phyloP scores from a whole-genome alignment of 2,113 vertebrate species.

The Phalacrocorax aristotelis region DNA sequence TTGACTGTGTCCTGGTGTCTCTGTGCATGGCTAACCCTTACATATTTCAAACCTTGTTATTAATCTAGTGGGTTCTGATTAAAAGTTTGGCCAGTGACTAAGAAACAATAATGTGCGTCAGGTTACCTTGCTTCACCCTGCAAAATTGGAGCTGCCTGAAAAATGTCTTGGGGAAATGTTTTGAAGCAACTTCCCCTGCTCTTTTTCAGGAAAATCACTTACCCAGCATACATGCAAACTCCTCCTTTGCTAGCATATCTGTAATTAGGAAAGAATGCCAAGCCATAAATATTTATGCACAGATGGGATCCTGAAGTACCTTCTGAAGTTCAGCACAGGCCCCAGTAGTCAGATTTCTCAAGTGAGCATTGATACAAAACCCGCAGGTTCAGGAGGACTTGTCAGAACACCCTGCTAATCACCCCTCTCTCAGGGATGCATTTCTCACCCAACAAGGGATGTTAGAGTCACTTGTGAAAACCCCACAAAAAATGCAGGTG shows the following conservation, averaged over 20 bases:
- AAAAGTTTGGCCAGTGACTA: not conserved
- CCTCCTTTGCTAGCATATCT: not conserved
- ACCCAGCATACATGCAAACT: not conserved
- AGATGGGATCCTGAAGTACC: not conserved
- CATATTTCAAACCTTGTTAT: not conserved
- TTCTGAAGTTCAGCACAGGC: not conserved
- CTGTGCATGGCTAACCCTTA: not conserved
- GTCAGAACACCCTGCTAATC: slow-evolving; percentile 28
- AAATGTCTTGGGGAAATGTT: not conserved
- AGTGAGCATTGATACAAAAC: not conserved
- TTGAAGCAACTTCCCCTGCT: not conserved
- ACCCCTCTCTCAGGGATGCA: not conserved
- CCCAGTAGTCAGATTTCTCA: not conserved
- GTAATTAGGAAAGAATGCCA: slow-evolving; percentile 16
- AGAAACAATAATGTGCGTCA: not conserved
- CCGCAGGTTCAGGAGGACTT: not conserved
- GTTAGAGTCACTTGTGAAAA: not conserved
- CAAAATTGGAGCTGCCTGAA: not conserved
- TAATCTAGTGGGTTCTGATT: not conserved
- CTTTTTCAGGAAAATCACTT: slow-evolving; percentile 3
- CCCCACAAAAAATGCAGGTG: not conserved
- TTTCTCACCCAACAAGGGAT: slow-evolving; percentile 1
- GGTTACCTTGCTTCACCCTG: not conserved
- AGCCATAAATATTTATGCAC: slow-evolving; percentile 5
- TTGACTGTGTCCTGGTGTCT: not conserved